phyloP scores from a whole-genome alignment of 2,797 vertebrate species.

The Vultur gryphus region DNA sequence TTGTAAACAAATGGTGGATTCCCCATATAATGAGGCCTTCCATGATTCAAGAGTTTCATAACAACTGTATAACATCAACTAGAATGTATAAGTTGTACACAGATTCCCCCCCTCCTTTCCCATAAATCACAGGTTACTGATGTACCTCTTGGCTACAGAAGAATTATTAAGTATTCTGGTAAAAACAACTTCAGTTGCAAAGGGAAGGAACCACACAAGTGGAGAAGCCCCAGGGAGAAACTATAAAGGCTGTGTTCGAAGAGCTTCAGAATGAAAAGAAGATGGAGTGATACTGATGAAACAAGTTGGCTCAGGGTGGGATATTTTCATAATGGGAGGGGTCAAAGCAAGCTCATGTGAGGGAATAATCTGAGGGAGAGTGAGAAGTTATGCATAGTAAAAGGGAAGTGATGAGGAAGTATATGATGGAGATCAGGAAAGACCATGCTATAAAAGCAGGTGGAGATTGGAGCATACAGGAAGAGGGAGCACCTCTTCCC shows the following conservation, averaged over 20 bases:
- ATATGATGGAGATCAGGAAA: not conserved
- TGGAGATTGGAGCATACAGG: not conserved
- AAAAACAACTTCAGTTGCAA: not conserved
- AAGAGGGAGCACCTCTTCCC: not conserved
- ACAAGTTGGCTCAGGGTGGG: not conserved
- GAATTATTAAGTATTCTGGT: not conserved
- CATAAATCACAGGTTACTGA: not conserved
- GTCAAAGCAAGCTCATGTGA: not conserved
- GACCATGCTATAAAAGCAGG: not conserved
- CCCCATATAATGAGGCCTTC: not conserved
- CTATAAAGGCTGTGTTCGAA: not conserved
- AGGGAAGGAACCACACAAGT: not conserved
- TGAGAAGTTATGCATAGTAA: not conserved
- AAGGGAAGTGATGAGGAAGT: not conserved
- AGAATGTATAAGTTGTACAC: not conserved
- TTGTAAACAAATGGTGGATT: constrained; percentile 18
- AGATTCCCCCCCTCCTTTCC: not conserved
- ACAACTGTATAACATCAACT: not conserved
- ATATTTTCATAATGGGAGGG: not conserved
- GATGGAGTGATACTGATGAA: not conserved
- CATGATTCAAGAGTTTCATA: not conserved
- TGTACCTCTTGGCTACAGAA: not conserved
- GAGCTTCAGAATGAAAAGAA: not conserved
- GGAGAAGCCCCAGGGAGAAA: not conserved
- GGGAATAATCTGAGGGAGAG: not conserved